phyloP scores from a whole-genome alignment of 2,113 vertebrate species.

The Bettongia penicillata region DNA sequence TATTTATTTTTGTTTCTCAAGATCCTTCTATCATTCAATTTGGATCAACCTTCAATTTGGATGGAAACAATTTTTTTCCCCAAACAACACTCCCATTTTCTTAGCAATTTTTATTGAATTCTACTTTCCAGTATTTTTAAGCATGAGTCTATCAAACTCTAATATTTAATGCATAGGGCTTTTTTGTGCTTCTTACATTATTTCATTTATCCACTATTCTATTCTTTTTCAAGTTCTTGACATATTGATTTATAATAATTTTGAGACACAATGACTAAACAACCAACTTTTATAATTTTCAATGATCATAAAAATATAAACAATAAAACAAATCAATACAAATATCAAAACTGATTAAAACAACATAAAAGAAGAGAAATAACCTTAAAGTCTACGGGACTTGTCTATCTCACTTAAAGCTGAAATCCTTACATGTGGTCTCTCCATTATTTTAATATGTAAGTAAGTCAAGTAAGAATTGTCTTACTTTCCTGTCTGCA shows the following conservation, averaged over 20 bases:
- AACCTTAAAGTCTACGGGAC: background rate
- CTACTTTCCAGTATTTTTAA: background rate
- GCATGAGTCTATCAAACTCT: background rate
- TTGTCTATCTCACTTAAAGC: background rate
- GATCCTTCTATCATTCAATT: background rate
- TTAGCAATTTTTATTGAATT: background rate
- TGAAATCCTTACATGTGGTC: background rate
- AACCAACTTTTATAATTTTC: background rate
- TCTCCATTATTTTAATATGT: background rate
- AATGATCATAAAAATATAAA: background rate
- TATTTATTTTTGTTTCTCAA: background rate
- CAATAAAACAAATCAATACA: background rate
- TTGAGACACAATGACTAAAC: background rate
- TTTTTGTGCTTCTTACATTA: background rate
- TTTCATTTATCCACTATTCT: background rate
- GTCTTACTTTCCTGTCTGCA: background rate
- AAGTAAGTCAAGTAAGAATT: background rate
- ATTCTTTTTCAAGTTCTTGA: background rate
- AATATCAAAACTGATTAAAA: background rate
- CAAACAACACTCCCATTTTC: background rate
- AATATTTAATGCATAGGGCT: background rate
- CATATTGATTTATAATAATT: background rate
- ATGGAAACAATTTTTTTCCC: background rate
- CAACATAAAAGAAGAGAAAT: background rate
- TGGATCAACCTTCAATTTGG: background rate